Evolutionary conservation across 2,888 invertebrate species (phyloP), one percentile per base, ranked within the genome.

Genomic region (Eugnorisma glareosa): DNA sequence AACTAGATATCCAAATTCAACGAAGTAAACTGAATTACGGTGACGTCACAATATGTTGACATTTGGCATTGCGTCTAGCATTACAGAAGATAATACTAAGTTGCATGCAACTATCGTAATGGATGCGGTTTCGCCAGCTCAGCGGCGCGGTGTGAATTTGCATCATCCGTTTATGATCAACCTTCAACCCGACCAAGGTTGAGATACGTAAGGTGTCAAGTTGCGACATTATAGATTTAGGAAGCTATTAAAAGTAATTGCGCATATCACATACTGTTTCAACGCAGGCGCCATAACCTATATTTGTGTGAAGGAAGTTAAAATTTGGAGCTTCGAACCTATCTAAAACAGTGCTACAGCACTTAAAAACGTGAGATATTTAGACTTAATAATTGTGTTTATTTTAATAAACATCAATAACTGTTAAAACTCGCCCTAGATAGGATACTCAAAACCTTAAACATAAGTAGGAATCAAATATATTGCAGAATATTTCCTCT

Each of bases 61-160:
- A 84, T 73, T 78, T 68, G 43, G 61, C 66, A 69, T 73, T 75
- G 73, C 69, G 81, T 64, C 77, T 67, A 70, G 57, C 71, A 78
- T 73, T 81, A 61, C 83, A 78, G 80, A 78, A 84, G 83, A 69
- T 75, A 79, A 64, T 73, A 72, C 28, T 37, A 72, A 66, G 73
- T 74, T 76, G 86, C 82, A 84, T 88, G 77, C 75, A 77, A 79
- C 74, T 75, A 71, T 76, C 76, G 82, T 84, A 83, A 83, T 81
- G 75, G 74, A 73, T 31, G 45, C 6, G 40, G 71, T 88, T 86
- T 83, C 86, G 70, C 24, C 48, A 40, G 48, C 57, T 57, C 68
- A 77, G 57, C 59, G 54, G 71, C 54, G 59, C 67, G 82, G 67
- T 76, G 70, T 75, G 81, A 84, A 81, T 88, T 87, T 81, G 75